Evolutionary conservation across 2,888 invertebrate genomes (phyloP), one percentile per base, ranked within the genome.

Genomic region (Drosophila lacicola): DNA sequence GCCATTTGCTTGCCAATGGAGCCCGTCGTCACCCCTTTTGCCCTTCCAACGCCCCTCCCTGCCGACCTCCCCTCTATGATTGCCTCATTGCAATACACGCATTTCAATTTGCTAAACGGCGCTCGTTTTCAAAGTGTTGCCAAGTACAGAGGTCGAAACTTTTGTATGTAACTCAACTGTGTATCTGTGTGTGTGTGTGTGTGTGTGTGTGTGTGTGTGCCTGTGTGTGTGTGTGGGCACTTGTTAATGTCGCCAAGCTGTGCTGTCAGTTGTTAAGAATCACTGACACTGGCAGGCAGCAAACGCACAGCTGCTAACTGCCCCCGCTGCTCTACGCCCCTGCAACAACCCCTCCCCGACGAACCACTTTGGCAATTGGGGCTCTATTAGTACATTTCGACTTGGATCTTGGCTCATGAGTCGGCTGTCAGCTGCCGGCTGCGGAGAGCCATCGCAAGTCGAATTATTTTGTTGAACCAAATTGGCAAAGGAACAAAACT

Each of bases 101-200:
- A 75, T 63, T 75, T 66, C 63, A 66, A 63, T 70, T 74, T 67
- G 61, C 70, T 74, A 61, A 77, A 62, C 70, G 60, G 14, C 39
- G 45, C 47, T 55, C 55, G 54, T 19, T 60, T 29, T 37, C 77
- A 66, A 66, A 66, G 77, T 63, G 77, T 76, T 74, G 47, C 58
- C 77, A 65, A 70, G 34, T 70, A 47, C 61, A 56, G 51, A 45
- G 29, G 41, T 36, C 46, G 17, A 60, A 64, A 72, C 55, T 71
- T 71, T 65, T 47, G 17, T 44, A 17, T 42, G 25, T 53, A 25
- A 2, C 10, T 29, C 19, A 42, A 33, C 21, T 21, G 29, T 13
- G 45, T 17, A 17, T 55, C 34, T 34, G 21, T 41, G 39, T 21
- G 14, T 21, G 14, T 36, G 39, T 41, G 29, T 33, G 21, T 39